phyloP scores from a whole-genome alignment of 1,140 invertebrate species.

The Drosophila setifemur region DNA sequence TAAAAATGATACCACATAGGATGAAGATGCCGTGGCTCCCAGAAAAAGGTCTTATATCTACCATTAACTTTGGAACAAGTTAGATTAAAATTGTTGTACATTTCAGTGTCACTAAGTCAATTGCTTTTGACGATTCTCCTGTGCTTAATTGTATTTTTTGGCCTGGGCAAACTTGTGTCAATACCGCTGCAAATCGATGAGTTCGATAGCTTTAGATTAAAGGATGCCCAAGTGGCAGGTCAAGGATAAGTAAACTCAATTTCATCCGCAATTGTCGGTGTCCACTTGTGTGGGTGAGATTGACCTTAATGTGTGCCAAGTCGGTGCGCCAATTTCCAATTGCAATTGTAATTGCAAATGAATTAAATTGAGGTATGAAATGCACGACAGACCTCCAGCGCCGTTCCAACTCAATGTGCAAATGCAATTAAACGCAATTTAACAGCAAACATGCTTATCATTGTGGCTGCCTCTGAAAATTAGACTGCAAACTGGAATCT shows the following conservation, averaged over 20 bases:
- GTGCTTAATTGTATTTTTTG: constrained; percentile 9
- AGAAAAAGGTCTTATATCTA: neutral
- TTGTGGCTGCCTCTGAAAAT: neutral
- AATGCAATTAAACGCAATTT: constrained; percentile 49
- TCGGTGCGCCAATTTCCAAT: constrained; percentile 14
- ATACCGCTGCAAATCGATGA: constrained; percentile 34
- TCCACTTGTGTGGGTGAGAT: neutral
- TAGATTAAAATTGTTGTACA: too few species aligned
- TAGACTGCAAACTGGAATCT: neutral
- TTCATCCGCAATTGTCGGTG: neutral
- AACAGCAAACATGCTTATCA: constrained; percentile 22
- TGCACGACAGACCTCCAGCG: constrained; percentile 1
- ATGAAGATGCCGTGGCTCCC: neutral
- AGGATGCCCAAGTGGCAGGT: constrained; percentile 6
- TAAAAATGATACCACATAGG: constrained; percentile 5
- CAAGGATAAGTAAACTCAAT: constrained; percentile 11
- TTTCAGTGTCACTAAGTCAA: constrained; percentile 10
- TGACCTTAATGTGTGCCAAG: neutral
- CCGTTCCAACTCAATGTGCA: constrained; percentile 17
- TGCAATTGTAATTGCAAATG: constrained; percentile 63
- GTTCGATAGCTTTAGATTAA: constrained; percentile 21
- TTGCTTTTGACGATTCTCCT: constrained; percentile 9
- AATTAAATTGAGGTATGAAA: constrained; percentile 51
- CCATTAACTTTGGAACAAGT: too few species aligned
- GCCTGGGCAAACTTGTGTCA: constrained; percentile 15